A percentile compares a stretch with the other conserved stretches of the same genome.
phyloP scores from a whole-genome alignment of 2,797 vertebrate genomes.

The Lepus townsendii region DNA sequence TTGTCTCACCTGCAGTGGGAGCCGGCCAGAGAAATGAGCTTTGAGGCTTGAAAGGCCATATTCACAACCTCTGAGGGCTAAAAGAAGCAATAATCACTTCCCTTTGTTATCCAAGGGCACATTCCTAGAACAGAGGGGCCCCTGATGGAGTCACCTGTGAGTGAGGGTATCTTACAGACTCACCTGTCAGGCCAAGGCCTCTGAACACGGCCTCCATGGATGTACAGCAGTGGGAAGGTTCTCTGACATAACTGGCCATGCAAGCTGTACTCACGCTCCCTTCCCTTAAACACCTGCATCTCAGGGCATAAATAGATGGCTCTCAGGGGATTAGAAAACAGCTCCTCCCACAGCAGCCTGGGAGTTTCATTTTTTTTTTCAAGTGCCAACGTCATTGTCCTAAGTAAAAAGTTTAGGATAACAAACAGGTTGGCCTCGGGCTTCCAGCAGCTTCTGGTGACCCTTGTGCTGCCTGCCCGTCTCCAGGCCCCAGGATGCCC shows the following conservation, averaged over 20 bases:
- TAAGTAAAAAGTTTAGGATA: neutral
- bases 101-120: neutral
- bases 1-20: neutral
- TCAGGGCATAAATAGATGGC: slow-evolving; percentile 44
- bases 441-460: too few relatives aligned
- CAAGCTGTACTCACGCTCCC: slow-evolving; percentile 27
- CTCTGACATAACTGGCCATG: neutral
- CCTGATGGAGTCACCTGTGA: neutral
- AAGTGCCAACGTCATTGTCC: slow-evolving; percentile 7
- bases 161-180: neutral
- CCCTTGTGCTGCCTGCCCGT: too few relatives aligned
- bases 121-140: neutral
- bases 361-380: neutral
- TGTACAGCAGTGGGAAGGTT: neutral
- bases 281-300: slow-evolving; percentile 11
- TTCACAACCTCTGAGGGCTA: neutral
- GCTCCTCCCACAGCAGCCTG: neutral
- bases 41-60: neutral
- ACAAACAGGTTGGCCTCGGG: too few relatives aligned
- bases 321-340: slow-evolving; percentile 44
- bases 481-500: neutral
- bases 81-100: neutral
- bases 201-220: neutral
- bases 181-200: neutral
- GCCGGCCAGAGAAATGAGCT: neutral